A percentile compares a stretch with the other conserved stretches of the same genome.
These are phyloP conservation scores for Hesperia comma DNA, from an alignment of 2,888 invertebrate species.

Conservation along the genomic window DNA sequence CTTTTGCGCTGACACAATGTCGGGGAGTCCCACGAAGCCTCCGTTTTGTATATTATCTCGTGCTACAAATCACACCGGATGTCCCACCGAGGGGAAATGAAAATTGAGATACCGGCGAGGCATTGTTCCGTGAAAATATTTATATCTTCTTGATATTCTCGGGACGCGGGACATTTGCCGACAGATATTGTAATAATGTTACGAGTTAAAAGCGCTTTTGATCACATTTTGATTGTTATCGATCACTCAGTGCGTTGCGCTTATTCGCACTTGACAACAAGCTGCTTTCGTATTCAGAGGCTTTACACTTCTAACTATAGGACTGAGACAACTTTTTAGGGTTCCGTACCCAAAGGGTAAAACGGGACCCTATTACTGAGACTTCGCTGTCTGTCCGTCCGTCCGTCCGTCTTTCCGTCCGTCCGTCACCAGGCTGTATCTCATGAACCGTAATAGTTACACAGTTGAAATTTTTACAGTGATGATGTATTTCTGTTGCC, in stretches of 20 bases:
- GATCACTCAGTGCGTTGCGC: slow-evolving; percentile 39
- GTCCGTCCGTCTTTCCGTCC: too few species aligned
- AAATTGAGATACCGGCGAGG: slow-evolving; percentile 81
- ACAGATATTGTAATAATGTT: slow-evolving; percentile 80
- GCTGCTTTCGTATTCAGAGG: slow-evolving; percentile 5
- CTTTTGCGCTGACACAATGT: slow-evolving; percentile 70
- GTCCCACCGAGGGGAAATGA: slow-evolving; percentile 79
- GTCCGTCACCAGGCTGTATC: too few species aligned
- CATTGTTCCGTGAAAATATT: slow-evolving; percentile 83
- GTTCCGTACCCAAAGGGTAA: too few species aligned
- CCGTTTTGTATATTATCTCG: slow-evolving; percentile 82
- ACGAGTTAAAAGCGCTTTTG: slow-evolving; percentile 69
- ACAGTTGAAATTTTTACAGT: too few species aligned
- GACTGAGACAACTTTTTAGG: too few species aligned
- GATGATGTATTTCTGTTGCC: too few species aligned
- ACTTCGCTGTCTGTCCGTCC: too few species aligned
- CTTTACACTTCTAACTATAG: neutral
- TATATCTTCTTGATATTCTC: slow-evolving; percentile 81
- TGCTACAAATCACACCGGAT: slow-evolving; percentile 82
- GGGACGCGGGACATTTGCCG: slow-evolving; percentile 72
- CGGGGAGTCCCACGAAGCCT: slow-evolving; percentile 71
- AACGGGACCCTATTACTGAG: too few species aligned
- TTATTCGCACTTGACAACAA: slow-evolving; percentile 2
- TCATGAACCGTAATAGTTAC: too few species aligned
- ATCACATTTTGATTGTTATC: slow-evolving; percentile 61